These are phyloP conservation scores for Aramus guarauna DNA, from an alignment of 2,113 vertebrate genomes.

Conservation along the genomic window DNA sequence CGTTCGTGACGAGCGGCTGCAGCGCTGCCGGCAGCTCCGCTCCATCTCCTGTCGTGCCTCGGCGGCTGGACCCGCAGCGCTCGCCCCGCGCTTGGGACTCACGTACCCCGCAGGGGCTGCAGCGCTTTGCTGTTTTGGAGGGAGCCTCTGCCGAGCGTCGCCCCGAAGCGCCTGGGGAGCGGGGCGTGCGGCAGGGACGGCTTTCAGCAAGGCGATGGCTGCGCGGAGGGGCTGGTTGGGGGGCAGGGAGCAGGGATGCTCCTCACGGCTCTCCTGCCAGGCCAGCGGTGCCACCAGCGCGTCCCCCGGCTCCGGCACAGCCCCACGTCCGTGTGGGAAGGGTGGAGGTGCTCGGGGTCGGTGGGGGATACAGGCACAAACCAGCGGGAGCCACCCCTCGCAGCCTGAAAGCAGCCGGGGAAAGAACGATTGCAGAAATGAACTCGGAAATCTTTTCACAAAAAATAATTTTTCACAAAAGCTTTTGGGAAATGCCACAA, in stretches of 20 bases:
- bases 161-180: not conserved
- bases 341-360: accelerated
- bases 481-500: not conserved
- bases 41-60: not conserved
- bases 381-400: accelerated
- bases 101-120: accelerated
- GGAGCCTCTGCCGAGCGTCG: not conserved
- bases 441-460: not conserved
- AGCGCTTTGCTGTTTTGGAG: not conserved
- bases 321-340: accelerated
- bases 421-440: not conserved
- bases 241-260: not conserved
- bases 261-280: accelerated
- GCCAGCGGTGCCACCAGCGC: too few relatives aligned
- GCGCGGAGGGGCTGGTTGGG: accelerated
- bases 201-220: not conserved
- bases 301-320: too few relatives aligned
- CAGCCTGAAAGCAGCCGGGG: not conserved
- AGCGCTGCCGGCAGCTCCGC: not conserved
- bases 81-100: accelerated
- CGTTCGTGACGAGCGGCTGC: not conserved
- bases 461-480: not conserved
- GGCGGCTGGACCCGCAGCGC: not conserved
- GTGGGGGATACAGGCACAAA: too few relatives aligned
- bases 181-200: not conserved